Base-by-base conservation (phyloP, 2,888 invertebrate genomes). In the Eilema depressum region DNA sequence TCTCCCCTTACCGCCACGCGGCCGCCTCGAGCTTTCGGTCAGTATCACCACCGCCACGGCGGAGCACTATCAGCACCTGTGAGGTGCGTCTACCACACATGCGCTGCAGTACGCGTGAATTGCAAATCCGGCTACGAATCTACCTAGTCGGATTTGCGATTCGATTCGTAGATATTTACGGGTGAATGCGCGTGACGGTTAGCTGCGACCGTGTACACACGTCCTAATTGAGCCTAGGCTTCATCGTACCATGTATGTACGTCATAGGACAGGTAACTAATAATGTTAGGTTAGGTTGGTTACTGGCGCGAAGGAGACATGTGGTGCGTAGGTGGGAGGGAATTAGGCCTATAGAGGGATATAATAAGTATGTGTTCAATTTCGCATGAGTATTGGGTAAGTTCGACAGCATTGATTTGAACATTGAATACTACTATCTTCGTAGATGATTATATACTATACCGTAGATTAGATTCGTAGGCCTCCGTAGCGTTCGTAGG, bases 21-120 rank as follows among this genome's bases (percentile, higher is more conserved):
- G 83, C 80, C 84, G 82, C 84, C 85, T 84, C 75, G 85, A 87
- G 91, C 91, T 89, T 86, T 84, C 85, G 90, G 90, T 89, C 86
- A 90, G 89, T 90, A 88, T 75, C 70, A 30, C 30, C 33, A n/a
- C 14, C 47, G 7, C 17, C 17, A 20, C 20, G 1, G 20, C 17
- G 47, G 14, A 1, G n/a, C 20, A 33, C 56, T 65, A 23, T 53
- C 28, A 64, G 56, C 63, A 59, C 63, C 63, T 41, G 70, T 17
- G 47, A 26, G 47, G 33, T 20, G 33, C 17, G 30, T 25, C 12
- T 25, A n/a, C 28, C 47, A 53, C 47, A 28, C 41, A 26, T 28
- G 28, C 28, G n/a, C 14, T 56, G 14, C n/a, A 28, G n/a, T 28
- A 47, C 26, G 28, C 63, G 7, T 28, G 47, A 72, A 70, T 76